Evolutionary conservation across 2,888 invertebrate genomes (phyloP).

Genomic region (Sphinx pinastri): DNA sequence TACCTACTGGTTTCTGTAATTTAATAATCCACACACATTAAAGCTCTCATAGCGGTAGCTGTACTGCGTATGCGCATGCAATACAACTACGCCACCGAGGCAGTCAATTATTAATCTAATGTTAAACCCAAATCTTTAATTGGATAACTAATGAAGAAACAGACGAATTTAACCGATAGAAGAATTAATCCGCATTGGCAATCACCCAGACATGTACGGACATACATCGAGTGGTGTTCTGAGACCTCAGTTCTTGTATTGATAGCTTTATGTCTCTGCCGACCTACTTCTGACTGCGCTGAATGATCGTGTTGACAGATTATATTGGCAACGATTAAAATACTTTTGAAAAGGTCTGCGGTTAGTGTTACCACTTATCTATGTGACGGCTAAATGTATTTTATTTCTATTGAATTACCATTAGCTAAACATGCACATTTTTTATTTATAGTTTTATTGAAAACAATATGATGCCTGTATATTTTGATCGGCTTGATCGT

Average conservation of each 20-base stretch:
- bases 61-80: no score
- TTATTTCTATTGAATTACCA: not conserved
- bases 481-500: no score
- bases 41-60: no score
- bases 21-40: no score
- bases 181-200: slow-evolving; percentile 27
- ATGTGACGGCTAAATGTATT: not conserved
- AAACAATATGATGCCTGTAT: no score
- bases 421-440: not conserved
- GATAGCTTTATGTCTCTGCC: slow-evolving; percentile 28
- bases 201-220: slow-evolving; percentile 23
- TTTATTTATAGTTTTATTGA: not conserved
- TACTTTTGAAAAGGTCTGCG: slow-evolving; percentile 11
- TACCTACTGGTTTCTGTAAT: no score
- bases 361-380: slow-evolving; percentile 6
- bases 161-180: not conserved
- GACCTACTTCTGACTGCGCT: slow-evolving; percentile 27
- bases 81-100: no score
- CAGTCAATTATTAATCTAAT: not conserved
- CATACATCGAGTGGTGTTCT: slow-evolving; percentile 20
- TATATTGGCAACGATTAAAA: slow-evolving; percentile 27
- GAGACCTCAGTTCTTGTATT: slow-evolving; percentile 23
- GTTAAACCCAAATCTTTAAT: not conserved
- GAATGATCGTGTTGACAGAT: slow-evolving; percentile 27
- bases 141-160: not conserved